These are phyloP conservation scores for Malaclemys terrapin DNA, from an alignment of 2,113 vertebrate genomes.

Conservation along the genomic window DNA sequence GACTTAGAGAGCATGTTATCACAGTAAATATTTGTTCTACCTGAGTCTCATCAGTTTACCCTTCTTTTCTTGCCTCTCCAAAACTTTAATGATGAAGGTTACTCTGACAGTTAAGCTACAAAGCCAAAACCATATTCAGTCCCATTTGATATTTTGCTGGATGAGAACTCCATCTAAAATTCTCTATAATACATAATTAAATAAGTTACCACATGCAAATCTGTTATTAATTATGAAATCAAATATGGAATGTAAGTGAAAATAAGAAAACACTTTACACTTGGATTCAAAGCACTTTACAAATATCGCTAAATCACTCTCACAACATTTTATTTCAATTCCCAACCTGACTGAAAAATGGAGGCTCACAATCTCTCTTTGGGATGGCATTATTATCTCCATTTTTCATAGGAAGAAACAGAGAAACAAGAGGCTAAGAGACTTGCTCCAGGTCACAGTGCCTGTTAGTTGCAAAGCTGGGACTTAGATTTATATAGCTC, in stretches of 20 bases:
- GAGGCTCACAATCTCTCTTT: background rate
- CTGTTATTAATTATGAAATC: slow-evolving; percentile 41
- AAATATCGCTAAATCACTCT: slow-evolving; percentile 37
- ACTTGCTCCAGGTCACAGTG: background rate
- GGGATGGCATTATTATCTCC: slow-evolving; percentile 7
- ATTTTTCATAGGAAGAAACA: slow-evolving; percentile 4
- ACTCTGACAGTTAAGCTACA: background rate
- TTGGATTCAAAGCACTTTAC: slow-evolving; percentile 47
- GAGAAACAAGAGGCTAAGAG: background rate
- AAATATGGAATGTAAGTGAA: background rate
- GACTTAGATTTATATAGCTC: background rate
- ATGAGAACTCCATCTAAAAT: slow-evolving; percentile 11
- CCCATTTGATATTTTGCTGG: background rate
- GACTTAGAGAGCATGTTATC: background rate
- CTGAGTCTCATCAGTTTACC: background rate
- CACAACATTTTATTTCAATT: fast-evolving
- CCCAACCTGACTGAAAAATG: slow-evolving; percentile 18
- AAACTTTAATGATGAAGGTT: background rate
- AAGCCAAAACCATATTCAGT: background rate
- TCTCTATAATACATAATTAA: background rate
- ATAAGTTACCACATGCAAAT: slow-evolving; percentile 4
- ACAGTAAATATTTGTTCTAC: background rate
- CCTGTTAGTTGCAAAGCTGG: background rate
- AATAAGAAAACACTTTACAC: slow-evolving; percentile 38
- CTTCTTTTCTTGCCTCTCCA: background rate